Conservation (phyloP, 1,140 invertebrate genomes). For the Bombus cullumanus region DNA sequence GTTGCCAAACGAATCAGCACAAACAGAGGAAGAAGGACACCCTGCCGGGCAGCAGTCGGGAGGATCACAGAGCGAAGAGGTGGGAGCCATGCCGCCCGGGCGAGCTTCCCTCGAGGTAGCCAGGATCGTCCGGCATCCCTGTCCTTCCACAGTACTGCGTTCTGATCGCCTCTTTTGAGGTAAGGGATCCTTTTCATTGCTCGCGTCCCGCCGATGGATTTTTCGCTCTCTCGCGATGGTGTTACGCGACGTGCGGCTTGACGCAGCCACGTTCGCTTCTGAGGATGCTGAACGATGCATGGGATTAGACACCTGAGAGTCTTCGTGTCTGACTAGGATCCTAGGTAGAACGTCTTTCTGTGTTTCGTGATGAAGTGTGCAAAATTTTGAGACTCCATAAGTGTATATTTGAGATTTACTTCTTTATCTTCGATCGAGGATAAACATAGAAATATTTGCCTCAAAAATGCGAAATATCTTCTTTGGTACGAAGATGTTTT, state of each 20-base stretch:
- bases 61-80: conserved; percentile 66
- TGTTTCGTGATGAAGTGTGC: neutral
- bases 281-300: neutral
- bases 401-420: too few relatives aligned
- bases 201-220: neutral
- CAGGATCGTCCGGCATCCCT: conserved; percentile 72
- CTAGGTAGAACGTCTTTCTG: neutral
- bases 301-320: too few relatives aligned
- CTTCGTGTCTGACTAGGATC: neutral
- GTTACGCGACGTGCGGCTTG: neutral
- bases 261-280: neutral
- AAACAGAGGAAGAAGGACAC: conserved; percentile 42
- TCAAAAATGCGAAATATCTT: too few relatives aligned
- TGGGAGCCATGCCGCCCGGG: conserved; percentile 81
- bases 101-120: conserved; percentile 77
- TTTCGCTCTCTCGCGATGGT: neutral
- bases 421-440: too few relatives aligned
- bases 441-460: too few relatives aligned
- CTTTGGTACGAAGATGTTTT: too few relatives aligned
- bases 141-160: conserved; percentile 52
- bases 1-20: conserved; percentile 16
- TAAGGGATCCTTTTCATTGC: conserved; percentile 52
- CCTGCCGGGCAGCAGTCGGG: conserved; percentile 59
- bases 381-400: too few relatives aligned
- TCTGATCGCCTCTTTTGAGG: conserved; percentile 67